Conservation (phyloP, 2,888 invertebrate species). For the Cerastis rubricosa region DNA sequence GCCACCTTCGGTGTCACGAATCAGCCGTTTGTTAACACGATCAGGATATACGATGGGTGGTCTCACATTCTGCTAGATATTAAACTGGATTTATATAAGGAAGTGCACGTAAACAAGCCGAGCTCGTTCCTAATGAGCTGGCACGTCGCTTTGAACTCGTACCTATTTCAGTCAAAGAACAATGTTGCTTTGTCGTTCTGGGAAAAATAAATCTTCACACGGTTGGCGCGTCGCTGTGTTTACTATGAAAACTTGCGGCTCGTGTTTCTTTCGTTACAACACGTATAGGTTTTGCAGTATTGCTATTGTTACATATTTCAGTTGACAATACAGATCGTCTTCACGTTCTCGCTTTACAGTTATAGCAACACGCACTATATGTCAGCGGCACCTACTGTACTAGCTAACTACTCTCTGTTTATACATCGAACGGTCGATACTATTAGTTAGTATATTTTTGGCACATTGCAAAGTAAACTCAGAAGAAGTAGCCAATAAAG, state of each 20-base stretch:
- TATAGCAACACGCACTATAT: constrained; percentile 59
- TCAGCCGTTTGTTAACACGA: constrained; percentile 57
- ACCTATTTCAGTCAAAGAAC: constrained; percentile 83
- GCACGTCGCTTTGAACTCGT: constrained; percentile 82
- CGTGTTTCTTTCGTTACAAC: constrained; percentile 75
- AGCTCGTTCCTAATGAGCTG: constrained; percentile 80
- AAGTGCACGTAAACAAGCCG: constrained; percentile 74
- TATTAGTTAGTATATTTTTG: constrained; percentile 45
- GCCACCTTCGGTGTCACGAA: constrained; percentile 57
- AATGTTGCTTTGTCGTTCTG: constrained; percentile 86
- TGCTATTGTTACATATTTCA: constrained; percentile 73
- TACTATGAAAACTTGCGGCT: constrained; percentile 82
- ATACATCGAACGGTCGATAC: constrained; percentile 5
- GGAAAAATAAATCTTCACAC: constrained; percentile 85
- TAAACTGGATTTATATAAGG: constrained; percentile 61
- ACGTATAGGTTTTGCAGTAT: constrained; percentile 71
- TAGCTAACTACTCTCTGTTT: constrained; percentile 5
- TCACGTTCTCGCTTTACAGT: constrained; percentile 67
- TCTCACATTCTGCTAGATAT: constrained; percentile 43
- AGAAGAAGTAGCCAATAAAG: constrained; percentile 52
- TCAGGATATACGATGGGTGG: constrained; percentile 60
- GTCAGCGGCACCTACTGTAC: constrained; percentile 50
- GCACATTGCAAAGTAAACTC: constrained; percentile 53
- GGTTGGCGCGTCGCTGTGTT: constrained; percentile 74
- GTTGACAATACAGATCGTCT: constrained; percentile 63